A percentile compares a stretch with the other conserved stretches of the same genome.
phyloP scores from a whole-genome alignment of 2,113 vertebrate species.

The Turdus rufiventris region DNA sequence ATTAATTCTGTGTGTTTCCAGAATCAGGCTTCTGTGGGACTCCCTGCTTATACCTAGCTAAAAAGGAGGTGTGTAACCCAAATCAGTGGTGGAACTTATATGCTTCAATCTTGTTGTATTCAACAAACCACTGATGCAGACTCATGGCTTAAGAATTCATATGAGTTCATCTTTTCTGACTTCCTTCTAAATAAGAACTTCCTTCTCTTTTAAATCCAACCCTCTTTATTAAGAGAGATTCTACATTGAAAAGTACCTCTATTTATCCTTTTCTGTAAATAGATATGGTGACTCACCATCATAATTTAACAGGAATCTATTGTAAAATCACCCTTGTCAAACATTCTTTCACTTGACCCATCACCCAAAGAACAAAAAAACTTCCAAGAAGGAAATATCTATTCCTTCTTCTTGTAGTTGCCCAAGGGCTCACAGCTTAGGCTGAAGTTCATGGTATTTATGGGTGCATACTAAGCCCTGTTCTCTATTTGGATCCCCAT shows the following conservation, averaged over 20 bases:
- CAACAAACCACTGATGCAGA: background rate
- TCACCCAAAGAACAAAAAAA: background rate
- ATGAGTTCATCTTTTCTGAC: background rate
- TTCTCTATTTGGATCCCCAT: background rate
- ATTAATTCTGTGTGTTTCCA: background rate
- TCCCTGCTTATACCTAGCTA: background rate
- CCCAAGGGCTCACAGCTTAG: background rate
- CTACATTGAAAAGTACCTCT: background rate
- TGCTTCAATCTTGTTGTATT: background rate
- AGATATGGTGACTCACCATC: background rate
- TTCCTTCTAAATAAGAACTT: background rate
- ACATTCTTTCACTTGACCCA: slow-evolving; percentile 33
- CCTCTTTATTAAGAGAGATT: background rate
- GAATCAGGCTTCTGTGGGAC: background rate
- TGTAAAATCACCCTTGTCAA: background rate
- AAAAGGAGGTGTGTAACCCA: background rate
- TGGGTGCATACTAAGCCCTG: background rate
- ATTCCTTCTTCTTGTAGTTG: background rate
- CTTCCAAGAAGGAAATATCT: background rate
- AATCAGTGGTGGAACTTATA: background rate
- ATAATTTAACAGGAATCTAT: background rate
- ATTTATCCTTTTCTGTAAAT: slow-evolving; percentile 20
- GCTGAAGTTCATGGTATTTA: background rate
- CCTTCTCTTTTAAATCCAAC: background rate
- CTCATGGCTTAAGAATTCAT: background rate